phyloP scores from a whole-genome alignment of 2,113 vertebrate genomes.

The Chaenogobius annularis region DNA sequence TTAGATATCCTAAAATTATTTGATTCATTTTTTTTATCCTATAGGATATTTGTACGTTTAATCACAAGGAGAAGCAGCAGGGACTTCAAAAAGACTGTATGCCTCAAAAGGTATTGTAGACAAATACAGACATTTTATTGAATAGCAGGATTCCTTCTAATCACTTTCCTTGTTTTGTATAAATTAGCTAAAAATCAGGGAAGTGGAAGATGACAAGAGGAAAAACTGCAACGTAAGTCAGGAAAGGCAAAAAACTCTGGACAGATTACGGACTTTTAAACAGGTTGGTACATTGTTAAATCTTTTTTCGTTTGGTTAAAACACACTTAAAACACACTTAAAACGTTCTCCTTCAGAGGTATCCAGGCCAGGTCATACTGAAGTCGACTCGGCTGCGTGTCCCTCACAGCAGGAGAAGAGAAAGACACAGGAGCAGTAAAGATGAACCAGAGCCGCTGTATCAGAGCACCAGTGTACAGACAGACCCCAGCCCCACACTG shows the following conservation, averaged over 20 bases:
- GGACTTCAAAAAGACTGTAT: constrained; percentile 78
- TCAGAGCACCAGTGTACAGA: constrained; percentile 79
- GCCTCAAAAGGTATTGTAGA: constrained; percentile 79
- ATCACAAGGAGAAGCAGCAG: constrained; percentile 88
- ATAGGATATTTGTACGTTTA: constrained; percentile 95
- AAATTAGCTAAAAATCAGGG: constrained; percentile 66
- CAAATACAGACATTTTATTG: constrained; percentile 53
- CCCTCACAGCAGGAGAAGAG: constrained; percentile 80
- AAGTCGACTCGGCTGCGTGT: constrained; percentile 89
- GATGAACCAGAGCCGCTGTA: constrained; percentile 61
- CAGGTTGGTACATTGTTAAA: constrained; percentile 76
- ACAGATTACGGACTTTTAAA: constrained; percentile 93
- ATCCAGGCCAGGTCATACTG: constrained; percentile 94
- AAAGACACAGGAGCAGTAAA: constrained; percentile 40
- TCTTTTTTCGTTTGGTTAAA: not conserved
- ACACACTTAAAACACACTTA: not conserved
- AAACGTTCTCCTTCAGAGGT: constrained; percentile 72
- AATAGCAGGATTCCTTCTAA: not conserved
- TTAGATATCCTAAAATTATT: not conserved
- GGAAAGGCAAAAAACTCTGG: constrained; percentile 92
- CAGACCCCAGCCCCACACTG: constrained; percentile 72
- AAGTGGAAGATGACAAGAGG: constrained; percentile 88
- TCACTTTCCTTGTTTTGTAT: not conserved
- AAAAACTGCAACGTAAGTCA: constrained; percentile 90
- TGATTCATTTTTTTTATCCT: constrained; percentile 3